A percentile compares a stretch with the other conserved stretches of the same genome.
phyloP scores from a whole-genome alignment of 1,140 invertebrate genomes.

The Arctopsyche grandis region DNA sequence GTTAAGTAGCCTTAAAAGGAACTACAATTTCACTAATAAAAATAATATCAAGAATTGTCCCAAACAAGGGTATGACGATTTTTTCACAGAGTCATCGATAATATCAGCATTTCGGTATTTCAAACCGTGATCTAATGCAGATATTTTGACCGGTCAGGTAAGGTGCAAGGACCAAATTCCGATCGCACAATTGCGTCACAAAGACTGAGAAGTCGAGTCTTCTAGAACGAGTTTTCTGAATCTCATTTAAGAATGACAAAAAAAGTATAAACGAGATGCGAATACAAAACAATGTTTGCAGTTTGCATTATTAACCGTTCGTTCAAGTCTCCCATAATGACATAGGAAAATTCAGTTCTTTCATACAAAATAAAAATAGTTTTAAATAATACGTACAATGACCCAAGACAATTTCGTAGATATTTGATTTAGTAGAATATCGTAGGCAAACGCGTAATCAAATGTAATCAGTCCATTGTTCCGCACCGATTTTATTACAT shows the following conservation, averaged over 20 bases:
- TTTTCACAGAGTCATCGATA: too few relatives aligned
- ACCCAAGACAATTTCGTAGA: too few relatives aligned
- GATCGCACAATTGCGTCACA: conserved; percentile 7
- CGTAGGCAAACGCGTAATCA: background rate
- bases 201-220: background rate
- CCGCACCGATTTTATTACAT: too few relatives aligned
- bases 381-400: too few relatives aligned
- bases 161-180: conserved; percentile 25
- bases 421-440: background rate
- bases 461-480: too few relatives aligned
- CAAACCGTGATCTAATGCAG: background rate
- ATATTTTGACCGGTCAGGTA: background rate
- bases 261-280: background rate
- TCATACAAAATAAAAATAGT: too few relatives aligned
- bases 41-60: background rate
- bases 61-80: background rate
- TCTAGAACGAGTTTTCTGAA: background rate
- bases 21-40: background rate
- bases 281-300: background rate
- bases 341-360: background rate
- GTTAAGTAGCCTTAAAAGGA: background rate
- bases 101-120: too few relatives aligned
- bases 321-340: background rate
- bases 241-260: background rate
- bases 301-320: background rate